A percentile compares a stretch with the other conserved stretches of the same genome.
These are phyloP conservation scores for Parazoanthus darwini DNA, from an alignment of 92 coral and sea anemone species.

Conservation along the genomic window DNA sequence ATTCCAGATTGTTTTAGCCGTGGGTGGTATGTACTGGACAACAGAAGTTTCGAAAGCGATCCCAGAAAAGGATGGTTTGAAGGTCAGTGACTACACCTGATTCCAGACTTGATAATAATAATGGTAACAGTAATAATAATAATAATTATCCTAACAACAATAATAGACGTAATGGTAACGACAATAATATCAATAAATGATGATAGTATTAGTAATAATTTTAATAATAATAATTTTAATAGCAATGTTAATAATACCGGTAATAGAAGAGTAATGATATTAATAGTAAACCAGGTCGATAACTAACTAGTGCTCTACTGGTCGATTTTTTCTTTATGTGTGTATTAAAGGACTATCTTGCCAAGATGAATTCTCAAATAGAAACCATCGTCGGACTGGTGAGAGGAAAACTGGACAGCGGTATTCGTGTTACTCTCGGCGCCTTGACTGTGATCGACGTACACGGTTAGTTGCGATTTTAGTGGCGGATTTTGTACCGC, in stretches of 20 bases:
- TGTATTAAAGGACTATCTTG: constrained; percentile 68
- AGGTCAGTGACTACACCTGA: constrained; percentile 59
- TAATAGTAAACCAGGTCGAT: too few species aligned
- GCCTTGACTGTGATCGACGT: constrained; percentile 97
- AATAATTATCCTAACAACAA: too few species aligned
- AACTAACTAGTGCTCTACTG: neutral
- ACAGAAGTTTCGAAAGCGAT: constrained; percentile 87
- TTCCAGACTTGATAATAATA: neutral
- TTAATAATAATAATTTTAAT: too few species aligned
- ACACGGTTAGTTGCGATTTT: constrained; percentile 53
- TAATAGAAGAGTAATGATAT: too few species aligned
- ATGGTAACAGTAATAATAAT: too few species aligned
- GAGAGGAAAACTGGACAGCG: constrained; percentile 93
- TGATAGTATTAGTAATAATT: too few species aligned
- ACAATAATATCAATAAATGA: too few species aligned
- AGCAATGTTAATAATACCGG: too few species aligned
- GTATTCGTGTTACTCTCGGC: constrained; percentile 92
- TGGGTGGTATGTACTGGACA: constrained; percentile 98
- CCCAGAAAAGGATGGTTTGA: constrained; percentile 78
- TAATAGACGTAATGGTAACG: too few species aligned
- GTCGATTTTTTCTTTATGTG: neutral
- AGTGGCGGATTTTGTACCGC: too few species aligned
- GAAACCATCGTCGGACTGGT: constrained; percentile 94
- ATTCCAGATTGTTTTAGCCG: constrained; percentile 85
- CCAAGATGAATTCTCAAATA: constrained; percentile 79